Conservation (phyloP, 2,888 invertebrate species). For the Rhagonycha fulva region DNA sequence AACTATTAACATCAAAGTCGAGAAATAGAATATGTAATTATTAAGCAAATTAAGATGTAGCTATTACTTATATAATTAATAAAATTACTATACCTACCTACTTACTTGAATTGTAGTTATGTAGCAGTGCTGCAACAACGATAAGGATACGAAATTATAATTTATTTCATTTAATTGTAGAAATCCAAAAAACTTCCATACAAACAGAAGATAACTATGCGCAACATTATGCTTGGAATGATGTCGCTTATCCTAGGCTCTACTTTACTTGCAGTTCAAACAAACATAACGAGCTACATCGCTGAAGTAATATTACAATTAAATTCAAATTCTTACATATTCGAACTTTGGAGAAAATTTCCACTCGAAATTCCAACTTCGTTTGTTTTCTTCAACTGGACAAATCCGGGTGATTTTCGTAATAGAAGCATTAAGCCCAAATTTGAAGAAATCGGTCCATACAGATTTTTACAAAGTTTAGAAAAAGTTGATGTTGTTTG, state of each 20-base stretch:
- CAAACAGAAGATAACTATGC: neutral
- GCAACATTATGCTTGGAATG: neutral
- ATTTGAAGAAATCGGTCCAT: conserved; percentile 65
- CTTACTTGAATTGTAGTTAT: no score
- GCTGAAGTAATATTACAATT: conserved; percentile 1
- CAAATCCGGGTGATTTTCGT: conserved; percentile 59
- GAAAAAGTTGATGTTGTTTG: conserved; percentile 75
- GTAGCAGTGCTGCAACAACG: no score
- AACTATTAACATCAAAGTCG: no score
- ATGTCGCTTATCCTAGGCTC: neutral
- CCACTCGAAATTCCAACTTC: conserved; percentile 45
- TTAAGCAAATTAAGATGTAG: no score
- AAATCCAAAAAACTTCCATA: neutral
- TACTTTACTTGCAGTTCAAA: neutral
- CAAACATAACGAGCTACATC: neutral
- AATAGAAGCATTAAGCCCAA: conserved; percentile 60
- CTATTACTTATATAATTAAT: no score
- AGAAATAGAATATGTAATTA: no score
- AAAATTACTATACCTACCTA: no score
- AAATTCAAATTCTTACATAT: neutral
- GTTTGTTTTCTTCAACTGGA: conserved; percentile 52
- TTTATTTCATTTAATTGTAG: neutral
- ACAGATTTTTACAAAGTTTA: conserved; percentile 68
- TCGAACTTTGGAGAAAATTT: conserved; percentile 40
- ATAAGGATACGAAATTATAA: no score